A percentile compares a stretch with the other conserved stretches of the same genome.
phyloP scores from a whole-genome alignment of 2,797 vertebrate genomes.

The Myiotriccus ornatus region DNA sequence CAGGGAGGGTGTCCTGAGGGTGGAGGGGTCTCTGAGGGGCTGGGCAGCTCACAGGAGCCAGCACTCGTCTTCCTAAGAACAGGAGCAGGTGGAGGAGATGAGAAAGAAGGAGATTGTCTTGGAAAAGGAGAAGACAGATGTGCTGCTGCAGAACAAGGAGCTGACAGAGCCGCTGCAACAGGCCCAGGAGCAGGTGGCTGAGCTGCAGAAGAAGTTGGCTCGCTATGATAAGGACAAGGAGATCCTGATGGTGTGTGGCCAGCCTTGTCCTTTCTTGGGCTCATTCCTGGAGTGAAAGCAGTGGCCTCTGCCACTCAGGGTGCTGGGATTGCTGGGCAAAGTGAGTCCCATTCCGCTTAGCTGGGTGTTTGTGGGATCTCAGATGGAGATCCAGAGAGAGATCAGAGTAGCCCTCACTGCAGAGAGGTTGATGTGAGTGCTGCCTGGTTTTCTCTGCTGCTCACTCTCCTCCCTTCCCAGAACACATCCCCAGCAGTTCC shows the following conservation, averaged over 20 bases:
- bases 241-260: constrained; percentile 53
- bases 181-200: constrained; percentile 71
- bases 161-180: constrained; percentile 76
- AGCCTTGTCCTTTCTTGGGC: not conserved
- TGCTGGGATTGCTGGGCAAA: not conserved
- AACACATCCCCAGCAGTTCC: not conserved
- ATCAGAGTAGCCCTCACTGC: not conserved
- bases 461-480: not conserved
- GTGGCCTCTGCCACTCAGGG: not conserved
- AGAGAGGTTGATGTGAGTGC: not conserved
- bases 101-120: constrained; percentile 73
- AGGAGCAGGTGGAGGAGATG: constrained; percentile 81
- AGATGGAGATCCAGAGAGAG: not conserved
- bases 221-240: constrained; percentile 79
- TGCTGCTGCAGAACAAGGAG: constrained; percentile 76
- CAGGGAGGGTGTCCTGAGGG: not conserved
- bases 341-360: not conserved
- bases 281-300: not conserved
- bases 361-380: not conserved
- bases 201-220: constrained; percentile 75
- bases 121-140: constrained; percentile 74
- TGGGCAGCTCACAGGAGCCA: not conserved
- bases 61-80: not conserved
- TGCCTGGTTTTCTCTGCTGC: not conserved
- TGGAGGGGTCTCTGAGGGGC: not conserved